Percentiles rank a stretch among this genome's conserved stretches.
Conservation (phyloP, 1,140 invertebrate genomes). For the Drosophila lini region DNA sequence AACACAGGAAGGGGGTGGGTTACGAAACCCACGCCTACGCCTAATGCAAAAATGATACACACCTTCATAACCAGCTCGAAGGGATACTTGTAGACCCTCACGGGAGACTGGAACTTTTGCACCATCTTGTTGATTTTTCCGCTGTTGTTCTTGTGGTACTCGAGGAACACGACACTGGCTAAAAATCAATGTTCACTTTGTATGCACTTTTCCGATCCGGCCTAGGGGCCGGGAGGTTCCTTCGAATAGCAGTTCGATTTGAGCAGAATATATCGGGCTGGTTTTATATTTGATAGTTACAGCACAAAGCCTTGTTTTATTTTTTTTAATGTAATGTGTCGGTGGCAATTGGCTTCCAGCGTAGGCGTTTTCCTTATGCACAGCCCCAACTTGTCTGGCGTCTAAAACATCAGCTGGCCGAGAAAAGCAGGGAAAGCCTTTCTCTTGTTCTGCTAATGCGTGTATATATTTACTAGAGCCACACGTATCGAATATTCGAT, state of each 20-base stretch:
- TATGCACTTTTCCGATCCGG: slow-evolving; percentile 6
- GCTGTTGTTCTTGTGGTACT: not conserved
- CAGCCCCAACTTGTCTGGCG: slow-evolving; percentile 6
- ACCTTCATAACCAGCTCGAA: slow-evolving; percentile 99
- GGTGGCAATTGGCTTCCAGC: not conserved
- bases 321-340: slow-evolving; percentile 1
- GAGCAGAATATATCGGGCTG: not conserved
- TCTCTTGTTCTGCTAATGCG: not conserved
- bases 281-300: not conserved
- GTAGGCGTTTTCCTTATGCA: slow-evolving; percentile 5
- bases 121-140: slow-evolving; percentile 89
- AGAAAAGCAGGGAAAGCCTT: slow-evolving; percentile 12
- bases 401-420: slow-evolving; percentile 9
- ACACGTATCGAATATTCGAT: not conserved
- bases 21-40: slow-evolving; percentile 26
- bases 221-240: not conserved
- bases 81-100: slow-evolving; percentile 97
- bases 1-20: not conserved
- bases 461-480: not conserved
- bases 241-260: slow-evolving; percentile 1
- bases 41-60: slow-evolving; percentile 85
- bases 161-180: not conserved
- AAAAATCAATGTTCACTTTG: slow-evolving; percentile 16
- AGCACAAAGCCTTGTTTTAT: not conserved
- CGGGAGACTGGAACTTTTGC: slow-evolving; percentile 97